Conservation (phyloP, 2,888 invertebrate species). For the Hypomecis punctinalis region DNA sequence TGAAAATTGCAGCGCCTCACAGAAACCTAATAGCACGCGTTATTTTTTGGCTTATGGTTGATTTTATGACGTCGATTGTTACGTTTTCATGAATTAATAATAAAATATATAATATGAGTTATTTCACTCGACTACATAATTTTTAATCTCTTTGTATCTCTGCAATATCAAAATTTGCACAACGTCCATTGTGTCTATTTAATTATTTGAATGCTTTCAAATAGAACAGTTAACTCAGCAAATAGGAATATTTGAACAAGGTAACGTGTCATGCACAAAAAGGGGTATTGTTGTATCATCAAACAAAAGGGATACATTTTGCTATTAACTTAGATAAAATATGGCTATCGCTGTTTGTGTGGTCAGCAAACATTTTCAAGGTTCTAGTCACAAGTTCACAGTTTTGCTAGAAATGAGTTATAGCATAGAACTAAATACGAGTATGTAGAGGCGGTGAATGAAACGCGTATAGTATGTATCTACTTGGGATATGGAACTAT, state of each 20-base stretch:
- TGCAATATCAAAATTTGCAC: too few relatives aligned
- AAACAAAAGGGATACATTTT: conserved; percentile 7
- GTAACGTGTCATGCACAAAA: conserved; percentile 26
- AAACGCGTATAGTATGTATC: too few relatives aligned
- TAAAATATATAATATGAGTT: too few relatives aligned
- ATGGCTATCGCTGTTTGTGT: conserved; percentile 7
- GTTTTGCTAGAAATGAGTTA: background rate
- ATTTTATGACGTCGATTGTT: too few relatives aligned
- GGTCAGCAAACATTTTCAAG: conserved; percentile 18
- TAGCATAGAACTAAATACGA: background rate
- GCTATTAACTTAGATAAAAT: background rate
- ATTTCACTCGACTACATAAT: too few relatives aligned
- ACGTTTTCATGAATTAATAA: too few relatives aligned
- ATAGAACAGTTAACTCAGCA: background rate
- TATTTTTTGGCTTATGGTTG: too few relatives aligned
- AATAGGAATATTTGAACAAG: conserved; percentile 24
- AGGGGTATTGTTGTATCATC: conserved; percentile 25
- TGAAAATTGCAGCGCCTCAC: too few relatives aligned
- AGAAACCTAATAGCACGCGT: too few relatives aligned
- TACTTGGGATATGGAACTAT: too few relatives aligned
- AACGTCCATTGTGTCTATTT: background rate
- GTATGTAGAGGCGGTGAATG: background rate
- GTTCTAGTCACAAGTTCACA: conserved; percentile 1
- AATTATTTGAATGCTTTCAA: background rate
- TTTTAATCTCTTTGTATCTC: too few relatives aligned